A percentile compares a stretch with the other conserved stretches of the same genome.
phyloP scores from a whole-genome alignment of 2,797 vertebrate species.

The Tiaroga cobitis region DNA sequence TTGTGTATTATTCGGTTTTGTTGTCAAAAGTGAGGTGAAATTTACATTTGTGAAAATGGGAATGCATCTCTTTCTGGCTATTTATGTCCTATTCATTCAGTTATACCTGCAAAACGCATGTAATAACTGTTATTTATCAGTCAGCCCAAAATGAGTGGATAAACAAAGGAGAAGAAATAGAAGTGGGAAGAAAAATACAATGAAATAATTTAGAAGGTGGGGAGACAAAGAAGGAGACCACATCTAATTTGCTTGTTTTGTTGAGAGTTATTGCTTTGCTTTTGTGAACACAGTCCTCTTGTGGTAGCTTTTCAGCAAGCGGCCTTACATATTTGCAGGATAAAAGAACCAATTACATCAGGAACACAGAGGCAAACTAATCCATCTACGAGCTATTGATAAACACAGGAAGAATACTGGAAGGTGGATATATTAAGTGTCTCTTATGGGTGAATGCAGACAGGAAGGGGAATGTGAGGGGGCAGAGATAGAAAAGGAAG shows the following conservation, averaged over 20 bases:
- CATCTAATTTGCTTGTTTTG: not conserved
- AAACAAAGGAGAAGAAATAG: not conserved
- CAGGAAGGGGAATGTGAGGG: constrained; percentile 37
- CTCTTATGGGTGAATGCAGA: constrained; percentile 35
- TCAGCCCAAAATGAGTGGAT: not conserved
- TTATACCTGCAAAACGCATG: constrained; percentile 25
- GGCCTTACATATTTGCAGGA: constrained; percentile 31
- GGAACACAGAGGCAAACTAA: constrained; percentile 48
- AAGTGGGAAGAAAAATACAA: not conserved
- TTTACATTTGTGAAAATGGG: constrained; percentile 41
- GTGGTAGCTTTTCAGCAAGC: constrained; percentile 27
- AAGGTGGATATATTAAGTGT: constrained; percentile 47
- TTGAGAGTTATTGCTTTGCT: not conserved
- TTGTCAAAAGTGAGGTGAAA: constrained; percentile 24
- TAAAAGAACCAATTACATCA: constrained; percentile 52
- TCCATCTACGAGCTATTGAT: constrained; percentile 53
- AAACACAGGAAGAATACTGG: constrained; percentile 31
- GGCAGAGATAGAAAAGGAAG: not conserved
- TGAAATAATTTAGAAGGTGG: not conserved
- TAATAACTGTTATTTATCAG: constrained; percentile 42
- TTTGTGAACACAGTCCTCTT: not conserved
- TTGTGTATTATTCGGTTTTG: constrained; percentile 34
- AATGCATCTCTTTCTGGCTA: constrained; percentile 1
- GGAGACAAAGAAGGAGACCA: constrained; percentile 10
- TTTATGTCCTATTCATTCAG: constrained; percentile 15